Base-by-base conservation (phyloP, 2,888 invertebrate species). In the Epirrhoe alternata region DNA sequence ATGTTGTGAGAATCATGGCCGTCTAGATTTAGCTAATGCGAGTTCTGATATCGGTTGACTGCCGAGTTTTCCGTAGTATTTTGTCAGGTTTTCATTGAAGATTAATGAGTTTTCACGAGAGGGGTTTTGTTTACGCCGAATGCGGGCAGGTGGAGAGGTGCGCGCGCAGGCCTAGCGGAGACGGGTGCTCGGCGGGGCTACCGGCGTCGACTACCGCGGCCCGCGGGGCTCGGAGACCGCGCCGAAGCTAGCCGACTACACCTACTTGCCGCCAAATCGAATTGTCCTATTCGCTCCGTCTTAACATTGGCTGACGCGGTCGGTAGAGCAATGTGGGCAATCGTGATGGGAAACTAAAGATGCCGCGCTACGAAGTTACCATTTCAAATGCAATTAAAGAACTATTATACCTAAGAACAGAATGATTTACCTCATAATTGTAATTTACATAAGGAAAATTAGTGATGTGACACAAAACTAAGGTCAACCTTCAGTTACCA, bases 91-190 rank as follows among this genome's bases (percentile, higher is more conserved):
- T 85, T 84, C 82, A 86, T 86, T 86, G 80, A 87, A 80, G 78
- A 83, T 77, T 76, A 65, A 74, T 74, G 74, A 74, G 73, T 78
- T 86, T 85, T 79, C 85, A 85, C 84, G 78, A 85, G 79, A 76
- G 71, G 71, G 73, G 76, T 79, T 86, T 89, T 89, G 90, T 90
- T 90, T 91, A 87, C 87, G 84, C 79, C 77, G 77, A 76, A 74
- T 78, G 75, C 73, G 72, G 69, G 74, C 75, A 75, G 68, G 67
- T 72, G 72, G 68, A 54, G 50, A 42, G 65, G 70, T 71, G 72
- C 71, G 74, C 69, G 66, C 69, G 63, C 35, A 69, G 66, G 66
- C 67, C 71, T 71, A 69, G 67, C 72, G 70, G 64, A 67, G 64
- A 71, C 77, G 78, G 73, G 73, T 75, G 76, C 76, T 76, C 74